Percentiles rank a stretch among this genome's conserved stretches.
Conservation (phyloP, 2,888 invertebrate genomes). For the Mesorhabditis spiculigera region DNA sequence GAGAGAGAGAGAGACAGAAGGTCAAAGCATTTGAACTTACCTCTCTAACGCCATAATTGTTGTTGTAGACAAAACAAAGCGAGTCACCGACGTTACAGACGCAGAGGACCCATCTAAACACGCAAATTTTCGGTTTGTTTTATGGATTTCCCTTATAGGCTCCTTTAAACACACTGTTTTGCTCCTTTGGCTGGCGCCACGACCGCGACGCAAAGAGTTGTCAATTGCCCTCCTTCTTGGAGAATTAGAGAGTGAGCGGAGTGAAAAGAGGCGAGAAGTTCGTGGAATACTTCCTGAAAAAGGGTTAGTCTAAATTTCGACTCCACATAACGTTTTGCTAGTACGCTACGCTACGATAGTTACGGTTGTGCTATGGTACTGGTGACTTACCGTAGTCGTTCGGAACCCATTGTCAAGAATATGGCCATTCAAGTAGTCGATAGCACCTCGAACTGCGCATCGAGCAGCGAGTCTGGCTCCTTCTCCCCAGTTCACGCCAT, state of each 20-base stretch:
- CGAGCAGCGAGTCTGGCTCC: constrained; percentile 66
- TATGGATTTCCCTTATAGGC: no score
- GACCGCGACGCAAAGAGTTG: constrained; percentile 78
- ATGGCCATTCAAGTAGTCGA: constrained; percentile 72
- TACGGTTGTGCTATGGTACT: neutral
- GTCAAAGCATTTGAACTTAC: constrained; percentile 14
- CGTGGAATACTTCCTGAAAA: constrained; percentile 72
- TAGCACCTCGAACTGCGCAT: constrained; percentile 79
- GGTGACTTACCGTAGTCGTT: constrained; percentile 40
- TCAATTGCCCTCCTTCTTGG: constrained; percentile 76
- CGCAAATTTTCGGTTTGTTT: no score
- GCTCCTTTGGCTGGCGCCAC: constrained; percentile 63
- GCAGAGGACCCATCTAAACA: constrained; percentile 71
- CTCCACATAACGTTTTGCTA: no score
- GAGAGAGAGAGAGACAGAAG: neutral
- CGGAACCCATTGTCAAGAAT: constrained; percentile 31
- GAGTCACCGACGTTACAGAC: constrained; percentile 85
- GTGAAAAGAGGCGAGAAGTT: constrained; percentile 76
- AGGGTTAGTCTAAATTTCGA: neutral
- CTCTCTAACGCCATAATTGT: constrained; percentile 77
- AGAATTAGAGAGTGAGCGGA: constrained; percentile 80
- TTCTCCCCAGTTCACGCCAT: constrained; percentile 88
- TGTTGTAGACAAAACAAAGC: constrained; percentile 78
- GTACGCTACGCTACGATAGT: neutral
- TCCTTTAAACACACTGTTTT: constrained; percentile 18